phyloP scores from a whole-genome alignment of 92 coral and sea anemone species.

The Paragorgia papillata region DNA sequence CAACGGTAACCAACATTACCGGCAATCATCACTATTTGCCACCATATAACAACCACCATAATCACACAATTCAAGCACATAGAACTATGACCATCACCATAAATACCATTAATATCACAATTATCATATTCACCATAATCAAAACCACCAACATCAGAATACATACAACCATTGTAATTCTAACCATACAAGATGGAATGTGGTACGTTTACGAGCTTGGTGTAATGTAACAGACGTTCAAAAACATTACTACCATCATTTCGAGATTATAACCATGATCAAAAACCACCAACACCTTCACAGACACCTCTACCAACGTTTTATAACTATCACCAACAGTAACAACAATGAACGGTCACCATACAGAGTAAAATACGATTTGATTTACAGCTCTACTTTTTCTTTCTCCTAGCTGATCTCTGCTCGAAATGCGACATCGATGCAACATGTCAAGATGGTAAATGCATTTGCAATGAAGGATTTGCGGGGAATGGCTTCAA shows the following conservation, averaged over 20 bases:
- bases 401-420: constrained; percentile 72
- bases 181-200: no score
- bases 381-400: background rate
- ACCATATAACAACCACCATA: no score
- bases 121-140: background rate
- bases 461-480: constrained; percentile 81
- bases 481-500: constrained; percentile 86
- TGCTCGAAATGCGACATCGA: constrained; percentile 90
- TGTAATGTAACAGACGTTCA: no score
- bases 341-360: no score
- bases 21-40: no score
- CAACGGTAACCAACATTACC: no score
- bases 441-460: constrained; percentile 87
- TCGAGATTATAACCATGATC: no score
- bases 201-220: no score
- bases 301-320: background rate
- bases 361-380: no score
- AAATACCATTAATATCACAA: background rate
- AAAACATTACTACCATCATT: no score
- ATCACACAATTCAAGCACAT: no score
- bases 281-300: background rate
- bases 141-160: background rate
- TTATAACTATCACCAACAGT: background rate
- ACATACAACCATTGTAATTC: no score
- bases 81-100: background rate